Conservation (phyloP, 2,888 invertebrate species). For the Eupsilia transversa region DNA sequence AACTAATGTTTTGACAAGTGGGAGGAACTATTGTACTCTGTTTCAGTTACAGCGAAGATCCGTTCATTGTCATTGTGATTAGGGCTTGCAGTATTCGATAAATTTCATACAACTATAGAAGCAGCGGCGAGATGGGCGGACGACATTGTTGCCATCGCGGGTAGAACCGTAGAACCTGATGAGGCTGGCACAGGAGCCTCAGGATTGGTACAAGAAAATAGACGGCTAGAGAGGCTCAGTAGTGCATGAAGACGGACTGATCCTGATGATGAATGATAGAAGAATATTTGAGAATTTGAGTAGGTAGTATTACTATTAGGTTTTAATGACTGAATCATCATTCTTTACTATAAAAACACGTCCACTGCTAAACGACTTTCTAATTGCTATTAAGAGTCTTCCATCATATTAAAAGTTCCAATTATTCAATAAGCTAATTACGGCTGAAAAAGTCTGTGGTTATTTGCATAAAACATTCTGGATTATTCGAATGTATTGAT, state of each 20-base stretch:
- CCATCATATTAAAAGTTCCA: neutral
- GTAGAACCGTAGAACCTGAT: too few species aligned
- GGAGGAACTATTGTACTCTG: neutral
- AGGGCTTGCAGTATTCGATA: neutral
- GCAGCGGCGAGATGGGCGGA: neutral
- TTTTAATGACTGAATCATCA: neutral
- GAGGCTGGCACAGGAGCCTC: neutral
- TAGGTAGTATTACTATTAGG: too few species aligned
- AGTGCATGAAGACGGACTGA: neutral
- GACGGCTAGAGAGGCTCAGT: neutral
- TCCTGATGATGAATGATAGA: neutral
- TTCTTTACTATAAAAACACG: neutral
- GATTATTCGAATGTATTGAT: neutral
- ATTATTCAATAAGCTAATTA: conserved; percentile 25
- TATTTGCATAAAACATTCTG: conserved; percentile 1
- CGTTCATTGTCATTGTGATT: neutral
- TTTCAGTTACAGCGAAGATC: neutral
- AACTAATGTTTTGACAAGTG: conserved; percentile 22
- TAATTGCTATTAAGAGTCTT: conserved; percentile 19
- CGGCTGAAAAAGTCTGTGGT: neutral
- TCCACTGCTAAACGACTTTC: conserved; percentile 23
- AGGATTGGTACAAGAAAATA: neutral
- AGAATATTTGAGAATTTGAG: neutral
- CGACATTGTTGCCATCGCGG: neutral
- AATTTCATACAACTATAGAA: neutral